Conservation (phyloP, 2,113 vertebrate genomes). For the Rhabdornis inornatus region DNA sequence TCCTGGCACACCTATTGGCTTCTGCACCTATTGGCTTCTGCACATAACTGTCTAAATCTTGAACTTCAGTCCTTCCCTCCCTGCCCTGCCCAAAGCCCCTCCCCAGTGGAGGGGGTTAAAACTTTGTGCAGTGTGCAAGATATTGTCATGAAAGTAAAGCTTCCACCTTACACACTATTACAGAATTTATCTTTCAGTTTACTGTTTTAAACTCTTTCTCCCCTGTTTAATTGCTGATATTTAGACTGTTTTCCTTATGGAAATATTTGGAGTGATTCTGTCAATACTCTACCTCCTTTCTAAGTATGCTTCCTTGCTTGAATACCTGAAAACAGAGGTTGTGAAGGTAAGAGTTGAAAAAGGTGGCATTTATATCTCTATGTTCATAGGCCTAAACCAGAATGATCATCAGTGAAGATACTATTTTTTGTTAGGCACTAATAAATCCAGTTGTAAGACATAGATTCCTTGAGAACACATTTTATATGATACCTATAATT, state of each 20-base stretch:
- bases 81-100: background rate
- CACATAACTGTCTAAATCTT: background rate
- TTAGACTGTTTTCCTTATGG: background rate
- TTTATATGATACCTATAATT: background rate
- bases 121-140: background rate
- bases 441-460: background rate
- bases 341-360: background rate
- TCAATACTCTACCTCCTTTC: background rate
- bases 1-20: background rate
- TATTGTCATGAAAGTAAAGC: background rate
- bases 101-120: background rate
- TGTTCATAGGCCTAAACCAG: background rate
- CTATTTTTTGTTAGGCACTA: background rate
- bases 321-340: background rate
- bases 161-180: background rate
- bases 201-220: background rate
- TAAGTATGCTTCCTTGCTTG: background rate
- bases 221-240: background rate
- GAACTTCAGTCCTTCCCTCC: rapidly evolving
- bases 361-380: background rate
- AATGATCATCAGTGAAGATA: background rate
- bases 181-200: background rate
- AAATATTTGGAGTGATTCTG: background rate
- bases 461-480: background rate
- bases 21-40: background rate